Evolutionary conservation across 2,888 invertebrate species (phyloP).

Genomic region (Eulithis testata): DNA sequence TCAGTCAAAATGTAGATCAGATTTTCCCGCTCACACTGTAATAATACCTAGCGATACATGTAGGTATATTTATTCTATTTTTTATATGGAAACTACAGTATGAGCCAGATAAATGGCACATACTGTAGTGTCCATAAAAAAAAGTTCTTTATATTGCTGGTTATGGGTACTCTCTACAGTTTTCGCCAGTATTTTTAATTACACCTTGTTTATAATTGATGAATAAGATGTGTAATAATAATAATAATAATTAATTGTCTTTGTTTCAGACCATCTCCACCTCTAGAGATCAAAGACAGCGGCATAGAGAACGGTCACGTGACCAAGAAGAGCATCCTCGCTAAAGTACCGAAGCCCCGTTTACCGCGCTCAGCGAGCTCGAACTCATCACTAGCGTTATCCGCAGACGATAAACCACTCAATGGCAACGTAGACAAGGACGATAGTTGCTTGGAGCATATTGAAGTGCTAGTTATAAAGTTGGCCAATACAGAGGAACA

Average conservation of each 20-base stretch:
- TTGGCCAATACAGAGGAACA: slow-evolving; percentile 70
- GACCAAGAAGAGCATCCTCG: slow-evolving; percentile 65
- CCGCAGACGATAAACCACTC: slow-evolving; percentile 54
- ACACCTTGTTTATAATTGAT: not conserved
- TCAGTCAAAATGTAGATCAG: too few species aligned
- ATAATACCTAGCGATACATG: too few species aligned
- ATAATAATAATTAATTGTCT: too few species aligned
- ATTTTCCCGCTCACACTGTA: too few species aligned
- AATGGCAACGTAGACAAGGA: slow-evolving; percentile 53
- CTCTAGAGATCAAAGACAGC: slow-evolving; percentile 60
- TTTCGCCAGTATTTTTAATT: too few species aligned
- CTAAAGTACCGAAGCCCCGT: slow-evolving; percentile 69
- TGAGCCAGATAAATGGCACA: too few species aligned
- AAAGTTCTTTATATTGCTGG: too few species aligned
- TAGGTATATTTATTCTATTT: too few species aligned
- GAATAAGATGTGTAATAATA: too few species aligned
- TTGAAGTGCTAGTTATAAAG: slow-evolving; percentile 75
- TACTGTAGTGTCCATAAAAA: too few species aligned
- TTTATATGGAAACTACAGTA: too few species aligned
- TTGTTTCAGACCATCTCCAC: slow-evolving; percentile 56
- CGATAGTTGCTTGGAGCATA: slow-evolving; percentile 52
- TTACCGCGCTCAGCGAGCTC: slow-evolving; percentile 66
- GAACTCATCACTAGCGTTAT: slow-evolving; percentile 52
- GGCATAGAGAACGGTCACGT: slow-evolving; percentile 64
- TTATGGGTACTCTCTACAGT: too few species aligned